Conservation (phyloP, 2,113 vertebrate genomes). For the Labeo catla region DNA sequence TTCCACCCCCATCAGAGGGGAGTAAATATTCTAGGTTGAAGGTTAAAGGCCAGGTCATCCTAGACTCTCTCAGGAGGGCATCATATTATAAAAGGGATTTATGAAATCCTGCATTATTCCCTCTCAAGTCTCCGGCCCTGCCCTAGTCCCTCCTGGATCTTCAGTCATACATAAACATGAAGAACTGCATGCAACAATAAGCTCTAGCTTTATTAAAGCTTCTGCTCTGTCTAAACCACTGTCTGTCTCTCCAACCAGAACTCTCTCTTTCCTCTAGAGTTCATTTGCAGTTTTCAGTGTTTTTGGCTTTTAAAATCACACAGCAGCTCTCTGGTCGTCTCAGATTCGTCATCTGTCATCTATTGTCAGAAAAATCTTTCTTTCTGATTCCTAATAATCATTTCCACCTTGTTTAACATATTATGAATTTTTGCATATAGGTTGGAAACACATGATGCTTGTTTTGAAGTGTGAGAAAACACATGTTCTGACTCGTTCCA, state of each 20-base stretch:
- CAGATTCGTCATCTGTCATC: neutral
- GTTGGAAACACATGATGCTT: neutral
- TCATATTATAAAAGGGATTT: constrained; percentile 55
- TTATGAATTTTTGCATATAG: neutral
- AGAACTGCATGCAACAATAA: constrained; percentile 13
- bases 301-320: neutral
- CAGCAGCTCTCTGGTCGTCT: neutral
- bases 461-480: neutral
- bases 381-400: neutral
- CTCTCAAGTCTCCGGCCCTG: constrained; percentile 30
- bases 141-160: constrained; percentile 22
- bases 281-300: neutral
- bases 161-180: constrained; percentile 53
- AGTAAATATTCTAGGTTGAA: constrained; percentile 29
- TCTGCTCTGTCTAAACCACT: neutral
- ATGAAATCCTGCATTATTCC: constrained; percentile 45
- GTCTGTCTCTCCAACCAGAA: constrained; percentile 8
- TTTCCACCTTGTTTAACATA: neutral
- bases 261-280: neutral
- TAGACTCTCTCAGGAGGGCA: constrained; percentile 13
- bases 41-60: constrained; percentile 26
- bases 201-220: constrained; percentile 48
- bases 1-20: neutral
- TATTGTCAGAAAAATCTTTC: neutral
- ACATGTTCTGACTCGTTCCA: neutral